These are phyloP conservation scores for Oenanthe oenanthe DNA, from an alignment of 2,113 vertebrate species.

Conservation along the genomic window DNA sequence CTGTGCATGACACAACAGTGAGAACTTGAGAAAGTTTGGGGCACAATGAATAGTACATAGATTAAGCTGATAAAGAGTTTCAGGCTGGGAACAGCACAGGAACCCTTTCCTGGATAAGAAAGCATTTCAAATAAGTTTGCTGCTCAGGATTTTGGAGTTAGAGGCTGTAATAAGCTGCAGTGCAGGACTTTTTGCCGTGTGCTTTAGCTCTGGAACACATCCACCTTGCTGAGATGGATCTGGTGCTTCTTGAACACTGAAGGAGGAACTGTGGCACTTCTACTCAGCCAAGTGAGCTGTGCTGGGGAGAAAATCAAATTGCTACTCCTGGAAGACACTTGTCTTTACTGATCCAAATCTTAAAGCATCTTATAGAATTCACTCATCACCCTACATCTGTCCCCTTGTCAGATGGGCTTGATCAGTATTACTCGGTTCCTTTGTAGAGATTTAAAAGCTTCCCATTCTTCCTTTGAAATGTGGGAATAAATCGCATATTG, in stretches of 20 bases:
- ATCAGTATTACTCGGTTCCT: slow-evolving; percentile 49
- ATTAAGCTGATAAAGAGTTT: background rate
- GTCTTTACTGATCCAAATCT: slow-evolving; percentile 18
- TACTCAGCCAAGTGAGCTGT: background rate
- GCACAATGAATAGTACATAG: fast-evolving
- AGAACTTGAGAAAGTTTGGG: background rate
- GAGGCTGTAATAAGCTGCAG: background rate
- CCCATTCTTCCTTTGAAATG: slow-evolving; percentile 67
- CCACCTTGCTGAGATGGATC: background rate
- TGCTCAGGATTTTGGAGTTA: background rate
- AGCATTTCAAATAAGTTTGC: background rate
- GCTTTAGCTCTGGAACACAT: background rate
- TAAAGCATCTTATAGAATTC: slow-evolving; percentile 31
- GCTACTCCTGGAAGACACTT: background rate
- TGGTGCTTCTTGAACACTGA: background rate
- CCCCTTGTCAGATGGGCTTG: slow-evolving; percentile 50
- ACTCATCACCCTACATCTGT: slow-evolving; percentile 42
- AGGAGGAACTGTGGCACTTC: background rate
- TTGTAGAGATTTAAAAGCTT: slow-evolving; percentile 67
- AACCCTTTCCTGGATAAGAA: background rate
- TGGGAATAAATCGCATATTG: slow-evolving; percentile 63
- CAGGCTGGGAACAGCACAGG: background rate
- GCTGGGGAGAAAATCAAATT: background rate
- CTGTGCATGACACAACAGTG: background rate
- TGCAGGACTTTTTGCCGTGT: background rate